phyloP scores from a whole-genome alignment of 2,888 invertebrate genomes.

The Coleophora flavipennella region DNA sequence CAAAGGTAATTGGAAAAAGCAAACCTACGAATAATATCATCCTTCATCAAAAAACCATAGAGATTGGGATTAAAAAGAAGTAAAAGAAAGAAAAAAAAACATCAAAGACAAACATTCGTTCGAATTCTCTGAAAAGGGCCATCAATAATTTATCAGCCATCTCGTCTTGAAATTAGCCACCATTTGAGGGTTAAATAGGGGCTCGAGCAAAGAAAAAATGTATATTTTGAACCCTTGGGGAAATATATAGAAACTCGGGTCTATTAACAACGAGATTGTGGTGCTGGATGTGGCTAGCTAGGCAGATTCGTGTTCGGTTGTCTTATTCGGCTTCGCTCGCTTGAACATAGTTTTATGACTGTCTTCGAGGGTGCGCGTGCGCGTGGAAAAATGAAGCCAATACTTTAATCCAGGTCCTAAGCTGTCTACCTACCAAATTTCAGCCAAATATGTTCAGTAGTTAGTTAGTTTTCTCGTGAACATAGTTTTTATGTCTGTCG shows the following conservation, averaged over 20 bases:
- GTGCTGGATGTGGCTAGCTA: slow-evolving; percentile 22
- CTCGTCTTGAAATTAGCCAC: slow-evolving; percentile 61
- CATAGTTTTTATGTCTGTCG: no score
- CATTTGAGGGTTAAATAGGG: slow-evolving; percentile 59
- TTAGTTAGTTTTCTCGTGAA: no score
- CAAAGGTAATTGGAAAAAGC: no score
- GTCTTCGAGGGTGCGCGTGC: no score
- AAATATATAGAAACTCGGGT: slow-evolving; percentile 57
- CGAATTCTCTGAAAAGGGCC: slow-evolving; percentile 46
- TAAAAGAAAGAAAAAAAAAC: slow-evolving; percentile 51
- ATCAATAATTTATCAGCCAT: slow-evolving; percentile 68
- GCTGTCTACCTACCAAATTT: no score
- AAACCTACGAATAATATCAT: slow-evolving; percentile 27
- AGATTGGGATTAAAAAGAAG: slow-evolving; percentile 24
- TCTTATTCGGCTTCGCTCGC: no score
- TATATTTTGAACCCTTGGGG: slow-evolving; percentile 55
- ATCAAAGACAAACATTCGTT: slow-evolving; percentile 56
- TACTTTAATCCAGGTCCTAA: no score
- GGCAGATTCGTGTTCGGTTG: no score
- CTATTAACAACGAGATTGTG: slow-evolving; percentile 30
- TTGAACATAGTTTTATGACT: no score
- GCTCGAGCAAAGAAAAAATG: slow-evolving; percentile 43
- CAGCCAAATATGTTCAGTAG: no score
- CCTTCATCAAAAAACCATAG: slow-evolving; percentile 41
- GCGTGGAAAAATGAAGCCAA: no score